Evolutionary conservation across 1,140 invertebrate genomes (phyloP).

Genomic region (Himalopsyche phryganea): DNA sequence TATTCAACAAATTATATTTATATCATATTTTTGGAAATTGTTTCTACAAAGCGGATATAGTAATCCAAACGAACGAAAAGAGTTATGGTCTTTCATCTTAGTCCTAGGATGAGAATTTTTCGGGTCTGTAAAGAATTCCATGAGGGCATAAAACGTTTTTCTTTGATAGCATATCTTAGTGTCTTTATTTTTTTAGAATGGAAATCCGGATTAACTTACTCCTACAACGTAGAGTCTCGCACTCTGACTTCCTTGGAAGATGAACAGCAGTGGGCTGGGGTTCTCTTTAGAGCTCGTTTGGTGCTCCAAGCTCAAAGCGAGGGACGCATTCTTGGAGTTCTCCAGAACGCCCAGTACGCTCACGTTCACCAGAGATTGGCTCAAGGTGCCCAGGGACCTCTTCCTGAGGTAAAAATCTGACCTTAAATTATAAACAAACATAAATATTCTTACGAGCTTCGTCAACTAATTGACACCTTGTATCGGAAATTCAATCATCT

Average conservation of each 20-base stretch:
- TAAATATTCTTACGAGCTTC: too few relatives aligned
- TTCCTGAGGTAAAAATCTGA: constrained; percentile 12
- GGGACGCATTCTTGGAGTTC: constrained; percentile 48
- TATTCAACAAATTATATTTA: too few relatives aligned
- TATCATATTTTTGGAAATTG: too few relatives aligned
- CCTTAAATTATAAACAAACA: too few relatives aligned
- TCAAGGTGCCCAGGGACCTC: constrained; percentile 42
- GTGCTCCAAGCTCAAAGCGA: constrained; percentile 49
- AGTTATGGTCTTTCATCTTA: too few relatives aligned
- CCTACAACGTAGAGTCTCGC: constrained; percentile 56
- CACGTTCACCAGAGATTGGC: constrained; percentile 53
- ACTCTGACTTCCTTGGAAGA: constrained; percentile 54
- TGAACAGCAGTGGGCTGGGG: constrained; percentile 52
- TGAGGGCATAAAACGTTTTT: too few relatives aligned
- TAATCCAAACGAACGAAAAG: too few relatives aligned
- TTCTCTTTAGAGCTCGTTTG: constrained; percentile 53
- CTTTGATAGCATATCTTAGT: too few relatives aligned
- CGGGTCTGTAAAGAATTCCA: too few relatives aligned
- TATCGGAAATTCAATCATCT: neutral
- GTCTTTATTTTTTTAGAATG: constrained; percentile 39
- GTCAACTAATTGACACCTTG: neutral
- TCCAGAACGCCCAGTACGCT: constrained; percentile 53
- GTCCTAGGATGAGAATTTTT: too few relatives aligned
- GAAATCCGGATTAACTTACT: constrained; percentile 55
- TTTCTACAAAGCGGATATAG: too few relatives aligned